These are phyloP conservation scores for Rhopilema esculentum DNA, from an alignment of 30 jellyfish, hydroid and myxozoan species.

Conservation along the genomic window DNA sequence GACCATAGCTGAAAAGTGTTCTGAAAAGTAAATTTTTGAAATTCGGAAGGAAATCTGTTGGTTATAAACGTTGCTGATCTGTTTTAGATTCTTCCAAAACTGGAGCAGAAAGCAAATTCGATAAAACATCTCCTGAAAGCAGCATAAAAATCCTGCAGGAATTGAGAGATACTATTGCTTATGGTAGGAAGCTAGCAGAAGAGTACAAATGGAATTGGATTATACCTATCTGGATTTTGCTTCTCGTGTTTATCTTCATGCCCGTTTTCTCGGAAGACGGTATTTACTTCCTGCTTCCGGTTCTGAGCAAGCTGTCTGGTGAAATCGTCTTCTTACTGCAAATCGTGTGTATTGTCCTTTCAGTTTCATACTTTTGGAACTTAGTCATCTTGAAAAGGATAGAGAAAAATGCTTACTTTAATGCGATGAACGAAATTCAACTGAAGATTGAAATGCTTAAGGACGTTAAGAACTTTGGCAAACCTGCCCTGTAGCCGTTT, in stretches of 20 bases:
- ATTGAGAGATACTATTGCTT: conserved; percentile 41
- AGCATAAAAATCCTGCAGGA: conserved; percentile 7
- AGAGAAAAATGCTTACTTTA: conserved; percentile 50
- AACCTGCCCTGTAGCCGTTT: background rate
- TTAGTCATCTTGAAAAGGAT: conserved; percentile 54
- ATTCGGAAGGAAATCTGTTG: background rate
- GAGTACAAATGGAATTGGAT: conserved; percentile 66
- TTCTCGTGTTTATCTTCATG: conserved; percentile 42
- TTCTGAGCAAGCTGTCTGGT: conserved; percentile 42
- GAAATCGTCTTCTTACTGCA: conserved; percentile 70
- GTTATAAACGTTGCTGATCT: background rate
- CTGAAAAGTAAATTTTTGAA: too few species aligned
- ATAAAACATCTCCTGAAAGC: background rate
- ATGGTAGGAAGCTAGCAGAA: conserved; percentile 59
- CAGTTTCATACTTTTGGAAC: conserved; percentile 65
- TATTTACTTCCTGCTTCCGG: conserved; percentile 59
- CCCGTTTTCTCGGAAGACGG: conserved; percentile 73
- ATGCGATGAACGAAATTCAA: conserved; percentile 59
- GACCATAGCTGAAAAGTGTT: too few species aligned
- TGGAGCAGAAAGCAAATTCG: background rate
- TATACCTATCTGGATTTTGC: conserved; percentile 42
- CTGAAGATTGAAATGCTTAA: conserved; percentile 14
- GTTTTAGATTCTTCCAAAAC: background rate
- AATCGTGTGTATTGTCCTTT: conserved; percentile 24
- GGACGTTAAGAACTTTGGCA: background rate